phyloP scores from a whole-genome alignment of 2,888 invertebrate species.

The Ptilodon capucinus region DNA sequence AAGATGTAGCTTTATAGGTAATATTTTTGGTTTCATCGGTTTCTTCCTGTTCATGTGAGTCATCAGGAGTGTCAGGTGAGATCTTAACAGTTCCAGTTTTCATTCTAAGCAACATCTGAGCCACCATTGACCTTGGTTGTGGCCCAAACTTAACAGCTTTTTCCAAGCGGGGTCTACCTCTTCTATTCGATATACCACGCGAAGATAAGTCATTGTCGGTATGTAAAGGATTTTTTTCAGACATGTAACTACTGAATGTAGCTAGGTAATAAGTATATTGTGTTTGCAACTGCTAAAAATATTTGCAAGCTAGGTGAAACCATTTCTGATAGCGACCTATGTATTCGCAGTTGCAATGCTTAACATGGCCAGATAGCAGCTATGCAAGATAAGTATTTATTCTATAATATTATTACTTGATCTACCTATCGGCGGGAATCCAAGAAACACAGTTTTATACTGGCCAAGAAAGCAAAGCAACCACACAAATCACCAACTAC shows the following conservation, averaged over 20 bases:
- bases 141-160: constrained; percentile 53
- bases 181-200: constrained; percentile 30
- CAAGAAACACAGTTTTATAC: too few species aligned
- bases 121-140: constrained; percentile 63
- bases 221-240: constrained; percentile 50
- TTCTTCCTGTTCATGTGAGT: background rate
- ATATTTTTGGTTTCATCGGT: constrained; percentile 2
- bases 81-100: background rate
- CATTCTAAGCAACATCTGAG: constrained; percentile 48
- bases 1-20: constrained; percentile 11
- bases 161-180: constrained; percentile 54
- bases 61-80: background rate
- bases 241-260: constrained; percentile 21
- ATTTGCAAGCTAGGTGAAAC: too few species aligned
- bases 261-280: too few species aligned
- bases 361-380: too few species aligned
- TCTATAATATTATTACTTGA: too few species aligned
- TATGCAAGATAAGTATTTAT: too few species aligned
- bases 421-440: too few species aligned
- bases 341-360: too few species aligned
- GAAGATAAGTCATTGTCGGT: constrained; percentile 7
- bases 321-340: too few species aligned
- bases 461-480: too few species aligned
- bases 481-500: too few species aligned
- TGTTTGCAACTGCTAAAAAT: too few species aligned